Evolutionary conservation across 2,113 vertebrate genomes (phyloP), one percentile per base, ranked within the genome.

Genomic region (Mesitornis unicolor): DNA sequence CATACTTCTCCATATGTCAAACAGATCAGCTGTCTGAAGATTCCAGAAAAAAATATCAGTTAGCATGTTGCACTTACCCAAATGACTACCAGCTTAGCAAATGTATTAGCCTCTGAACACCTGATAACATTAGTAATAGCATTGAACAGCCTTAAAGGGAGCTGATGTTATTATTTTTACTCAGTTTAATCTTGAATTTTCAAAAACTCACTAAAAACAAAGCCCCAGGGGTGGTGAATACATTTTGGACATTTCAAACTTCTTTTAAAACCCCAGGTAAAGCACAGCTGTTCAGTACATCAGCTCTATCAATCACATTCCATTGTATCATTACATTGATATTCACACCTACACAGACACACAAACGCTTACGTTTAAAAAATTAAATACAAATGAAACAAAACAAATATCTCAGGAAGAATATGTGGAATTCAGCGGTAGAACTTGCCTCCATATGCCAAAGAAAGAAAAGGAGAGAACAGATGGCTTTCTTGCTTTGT

Each of bases 401-500:
- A 83, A 94, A 29, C 51, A 89, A 95, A 65, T 25, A 63, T 71
- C 56, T 84, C 69, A 0, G 31, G 43, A 60, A 93, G 60, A 71
- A 36, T 48, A 54, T 6, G 17, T 48, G 88, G 88, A 80, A 65
- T 89, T 80, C 1, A 91, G n/a, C 38, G 10, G 51, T 16, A 60
- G 45, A 83, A 80, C 38, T 36, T 26, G 70, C 13, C 59, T 95
- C 74, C 87, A 69, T 83, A 89, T 77, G 77, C 53, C 67, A 67
- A 40, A 64, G 36, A 53, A 94, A 82, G 86, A 48, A 78, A 89
- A 90, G 50, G 57, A 92, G 74, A 79, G 76, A 95, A 93, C 91
- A 96, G 91, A 92, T 93, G 93, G 88, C 50, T 90, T 89, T 76
- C 85, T 86, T 84, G 73, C 76, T 95, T 86, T 96, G 88, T 87